Evolutionary conservation across 2,888 invertebrate genomes (phyloP).

Genomic region (Acanthopleura granulata): DNA sequence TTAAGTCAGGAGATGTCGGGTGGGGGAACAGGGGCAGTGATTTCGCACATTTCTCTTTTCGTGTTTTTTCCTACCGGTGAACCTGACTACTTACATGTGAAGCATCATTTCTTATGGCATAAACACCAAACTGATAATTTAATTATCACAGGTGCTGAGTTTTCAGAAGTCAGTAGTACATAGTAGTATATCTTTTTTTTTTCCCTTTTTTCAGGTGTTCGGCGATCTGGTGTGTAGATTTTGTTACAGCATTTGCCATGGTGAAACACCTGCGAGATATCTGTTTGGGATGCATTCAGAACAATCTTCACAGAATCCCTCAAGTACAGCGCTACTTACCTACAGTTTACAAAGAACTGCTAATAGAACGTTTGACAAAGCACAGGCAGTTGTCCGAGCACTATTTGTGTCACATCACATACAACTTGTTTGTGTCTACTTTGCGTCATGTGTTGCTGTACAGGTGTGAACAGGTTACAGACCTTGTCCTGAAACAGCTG

Average conservation of each 20-base stretch:
- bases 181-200: too few species aligned
- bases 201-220: too few species aligned
- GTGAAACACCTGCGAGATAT: slow-evolving; percentile 56
- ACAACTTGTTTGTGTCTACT: slow-evolving; percentile 45
- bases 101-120: too few species aligned
- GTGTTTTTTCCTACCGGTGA: too few species aligned
- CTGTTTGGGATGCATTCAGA: slow-evolving; percentile 51
- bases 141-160: too few species aligned
- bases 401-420: slow-evolving; percentile 46
- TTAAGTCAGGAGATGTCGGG: too few species aligned
- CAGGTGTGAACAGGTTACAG: slow-evolving; percentile 57
- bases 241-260: slow-evolving; percentile 31
- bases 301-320: slow-evolving; percentile 46
- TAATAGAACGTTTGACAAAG: slow-evolving; percentile 52
- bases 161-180: too few species aligned
- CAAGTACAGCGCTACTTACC: slow-evolving; percentile 48
- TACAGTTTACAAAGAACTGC: slow-evolving; percentile 55
- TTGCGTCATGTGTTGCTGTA: slow-evolving; percentile 49
- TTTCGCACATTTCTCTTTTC: too few species aligned
- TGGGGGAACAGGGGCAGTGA: too few species aligned
- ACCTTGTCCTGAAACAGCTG: slow-evolving; percentile 45
- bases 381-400: slow-evolving; percentile 51
- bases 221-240: too few species aligned
- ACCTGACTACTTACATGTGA: too few species aligned
- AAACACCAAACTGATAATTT: too few species aligned